These are phyloP conservation scores for Pammene fasciana DNA, from an alignment of 2,888 invertebrate genomes.

Conservation along the genomic window DNA sequence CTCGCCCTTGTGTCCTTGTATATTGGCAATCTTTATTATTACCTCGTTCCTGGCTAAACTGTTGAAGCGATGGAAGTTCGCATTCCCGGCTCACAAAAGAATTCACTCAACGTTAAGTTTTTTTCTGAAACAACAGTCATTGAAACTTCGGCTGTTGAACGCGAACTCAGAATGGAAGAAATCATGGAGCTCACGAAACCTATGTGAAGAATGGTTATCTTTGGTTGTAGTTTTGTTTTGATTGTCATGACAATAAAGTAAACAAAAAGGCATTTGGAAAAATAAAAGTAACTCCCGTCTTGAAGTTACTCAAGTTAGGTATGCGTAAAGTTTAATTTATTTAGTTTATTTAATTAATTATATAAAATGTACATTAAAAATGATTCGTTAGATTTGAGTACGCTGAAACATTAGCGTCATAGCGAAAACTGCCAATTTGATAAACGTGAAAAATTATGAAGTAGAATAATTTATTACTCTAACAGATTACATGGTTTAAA, in stretches of 20 bases:
- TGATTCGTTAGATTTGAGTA: too few relatives aligned
- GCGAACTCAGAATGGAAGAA: constrained; percentile 43
- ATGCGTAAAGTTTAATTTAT: too few relatives aligned
- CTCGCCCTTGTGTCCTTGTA: too few relatives aligned
- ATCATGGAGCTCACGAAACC: constrained; percentile 15
- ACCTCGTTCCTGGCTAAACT: constrained; percentile 47
- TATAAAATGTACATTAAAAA: too few relatives aligned
- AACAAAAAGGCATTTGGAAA: too few relatives aligned
- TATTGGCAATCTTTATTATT: neutral
- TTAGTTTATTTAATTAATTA: too few relatives aligned
- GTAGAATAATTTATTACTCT: too few relatives aligned
- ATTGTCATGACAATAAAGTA: neutral
- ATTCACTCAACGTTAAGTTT: constrained; percentile 64
- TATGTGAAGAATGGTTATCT: neutral
- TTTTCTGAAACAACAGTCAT: constrained; percentile 62
- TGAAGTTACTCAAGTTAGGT: too few relatives aligned
- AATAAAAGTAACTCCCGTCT: neutral
- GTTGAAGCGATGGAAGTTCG: constrained; percentile 49
- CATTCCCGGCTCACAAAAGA: constrained; percentile 64
- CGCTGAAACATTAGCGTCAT: too few relatives aligned
- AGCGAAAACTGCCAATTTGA: too few relatives aligned
- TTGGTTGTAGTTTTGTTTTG: neutral
- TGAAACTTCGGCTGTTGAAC: constrained; percentile 61
- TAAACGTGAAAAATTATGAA: too few relatives aligned
- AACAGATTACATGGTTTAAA: too few relatives aligned